phyloP scores from a whole-genome alignment of 2,888 invertebrate species.

The Chrysolina haemoptera region DNA sequence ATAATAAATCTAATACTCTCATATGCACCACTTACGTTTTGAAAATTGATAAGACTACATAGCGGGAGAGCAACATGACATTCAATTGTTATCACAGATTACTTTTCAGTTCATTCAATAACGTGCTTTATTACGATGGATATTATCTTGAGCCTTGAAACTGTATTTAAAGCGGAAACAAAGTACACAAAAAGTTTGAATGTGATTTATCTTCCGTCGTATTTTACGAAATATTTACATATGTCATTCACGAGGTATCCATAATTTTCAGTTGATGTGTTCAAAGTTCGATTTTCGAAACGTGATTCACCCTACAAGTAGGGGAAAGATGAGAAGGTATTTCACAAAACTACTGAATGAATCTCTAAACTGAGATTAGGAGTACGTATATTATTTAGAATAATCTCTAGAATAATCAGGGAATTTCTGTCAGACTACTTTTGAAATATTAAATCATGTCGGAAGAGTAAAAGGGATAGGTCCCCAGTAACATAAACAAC shows the following conservation, averaged over 20 bases:
- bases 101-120: conserved; percentile 12
- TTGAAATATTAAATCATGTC: too few relatives aligned
- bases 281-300: conserved; percentile 5
- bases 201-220: conserved; percentile 15
- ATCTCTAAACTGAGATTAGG: neutral
- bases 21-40: neutral
- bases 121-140: neutral
- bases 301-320: neutral
- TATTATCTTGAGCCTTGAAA: conserved; percentile 9
- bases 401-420: too few relatives aligned
- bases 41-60: neutral
- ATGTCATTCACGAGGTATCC: conserved; percentile 2
- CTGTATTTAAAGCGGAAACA: conserved; percentile 16
- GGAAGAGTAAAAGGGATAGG: too few relatives aligned
- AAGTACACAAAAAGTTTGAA: conserved; percentile 13
- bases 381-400: neutral
- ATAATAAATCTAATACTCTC: neutral
- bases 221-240: conserved; percentile 9
- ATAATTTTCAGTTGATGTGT: conserved; percentile 2
- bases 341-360: neutral
- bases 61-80: neutral
- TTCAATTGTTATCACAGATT: conserved; percentile 21
- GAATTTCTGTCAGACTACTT: too few relatives aligned
- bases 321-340: neutral
- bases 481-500: too few relatives aligned